Base-by-base conservation (phyloP, 2,797 vertebrate genomes). In the Pipistrellus pipistrellus region DNA sequence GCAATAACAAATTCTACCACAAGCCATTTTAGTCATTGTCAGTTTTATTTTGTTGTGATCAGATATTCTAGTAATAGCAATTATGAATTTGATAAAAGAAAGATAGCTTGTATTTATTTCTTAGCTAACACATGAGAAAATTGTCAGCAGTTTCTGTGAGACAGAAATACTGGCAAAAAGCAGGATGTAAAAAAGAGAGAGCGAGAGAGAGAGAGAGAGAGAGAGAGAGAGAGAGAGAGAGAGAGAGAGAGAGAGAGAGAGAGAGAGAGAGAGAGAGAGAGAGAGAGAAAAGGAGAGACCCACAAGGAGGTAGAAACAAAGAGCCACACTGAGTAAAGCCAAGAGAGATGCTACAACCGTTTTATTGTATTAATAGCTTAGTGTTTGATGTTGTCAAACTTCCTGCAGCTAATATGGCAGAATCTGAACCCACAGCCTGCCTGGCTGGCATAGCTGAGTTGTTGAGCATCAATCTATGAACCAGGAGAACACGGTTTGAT, bases 51-150 rank as follows among this genome's bases (percentile, higher is more conserved):
- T 93, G 82, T 85, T 92, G 85, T 3, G 27, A 41, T 94, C 82
- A 57, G n/a, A 76, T 77, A 83, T 86, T 38, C 81, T 59, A 64
- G 88, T 90, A 93, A 96, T 30, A 93, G 84, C 53, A 66, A 90
- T 76, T 92, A 93, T 83, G 92, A 90, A 84, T 96, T 83, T 76
- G 77, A 95, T 83, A 83, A 88, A 86, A 93, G 86, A 78, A 94
- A 93, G 35, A 88, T 76, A 86, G 82, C 71, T 71, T 55, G 86
- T 77, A 78, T 94, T 93, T 93, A 77, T 85, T 92, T 97, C 71
- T 73, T 38, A 83, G 77, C 38, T 87, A 95, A 89, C 68, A 77
- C 73, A 59, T 72, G 76, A 94, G 75, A 90, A 85, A 93, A 84
- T n/a, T 87, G 46, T 92, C 85, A 93, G 66, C 73, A 93, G 85